These are phyloP conservation scores for Drosophila varians DNA, from an alignment of 1,140 invertebrate species.

Conservation along the genomic window DNA sequence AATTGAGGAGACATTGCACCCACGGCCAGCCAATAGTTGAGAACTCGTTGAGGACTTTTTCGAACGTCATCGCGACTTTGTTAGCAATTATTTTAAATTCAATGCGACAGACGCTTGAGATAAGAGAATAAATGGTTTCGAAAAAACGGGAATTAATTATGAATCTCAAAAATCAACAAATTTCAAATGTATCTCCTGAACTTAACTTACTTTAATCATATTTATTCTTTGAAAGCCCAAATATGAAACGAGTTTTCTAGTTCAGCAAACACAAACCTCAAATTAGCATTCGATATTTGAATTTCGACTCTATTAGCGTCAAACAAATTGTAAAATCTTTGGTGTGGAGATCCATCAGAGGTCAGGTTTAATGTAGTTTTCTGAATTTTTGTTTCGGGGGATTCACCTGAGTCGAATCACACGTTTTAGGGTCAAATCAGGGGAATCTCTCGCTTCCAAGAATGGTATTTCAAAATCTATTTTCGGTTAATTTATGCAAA, in stretches of 20 bases:
- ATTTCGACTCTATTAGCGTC: conserved; percentile 17
- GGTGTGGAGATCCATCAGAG: conserved; percentile 26
- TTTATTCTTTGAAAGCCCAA: neutral
- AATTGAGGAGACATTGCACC: conserved; percentile 22
- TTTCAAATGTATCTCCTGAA: neutral
- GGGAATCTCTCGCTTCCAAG: conserved; percentile 31
- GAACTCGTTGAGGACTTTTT: conserved; percentile 28
- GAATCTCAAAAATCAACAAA: neutral
- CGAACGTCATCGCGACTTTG: conserved; percentile 7
- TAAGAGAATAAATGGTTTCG: conserved; percentile 6
- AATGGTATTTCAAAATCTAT: conserved; percentile 22
- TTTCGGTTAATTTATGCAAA: conserved; percentile 19
- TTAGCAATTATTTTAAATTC: conserved; percentile 28
- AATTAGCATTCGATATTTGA: conserved; percentile 42
- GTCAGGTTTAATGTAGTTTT: conserved; percentile 18
- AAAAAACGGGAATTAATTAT: conserved; percentile 9
- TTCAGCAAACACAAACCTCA: conserved; percentile 15
- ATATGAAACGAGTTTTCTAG: conserved; percentile 15
- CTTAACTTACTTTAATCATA: neutral
- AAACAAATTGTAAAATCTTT: conserved; percentile 22
- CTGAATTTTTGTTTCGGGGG: conserved; percentile 8
- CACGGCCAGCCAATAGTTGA: conserved; percentile 6
- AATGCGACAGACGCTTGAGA: conserved; percentile 41
- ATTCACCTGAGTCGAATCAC: conserved; percentile 29
- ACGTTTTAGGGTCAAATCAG: conserved; percentile 9